Conservation (phyloP, 2,888 invertebrate genomes). For the Lamellibrachia columna region DNA sequence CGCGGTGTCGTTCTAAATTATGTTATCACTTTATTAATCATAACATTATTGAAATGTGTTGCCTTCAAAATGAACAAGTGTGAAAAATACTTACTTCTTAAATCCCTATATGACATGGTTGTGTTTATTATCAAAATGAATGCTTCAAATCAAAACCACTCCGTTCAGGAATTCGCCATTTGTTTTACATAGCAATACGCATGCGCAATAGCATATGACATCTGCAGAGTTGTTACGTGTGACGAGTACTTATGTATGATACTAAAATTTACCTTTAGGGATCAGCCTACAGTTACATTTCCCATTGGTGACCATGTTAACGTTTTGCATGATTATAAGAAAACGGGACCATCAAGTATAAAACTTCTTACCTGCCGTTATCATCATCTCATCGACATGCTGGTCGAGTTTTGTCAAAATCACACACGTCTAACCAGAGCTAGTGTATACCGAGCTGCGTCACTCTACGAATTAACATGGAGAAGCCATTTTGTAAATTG, state of each 20-base stretch:
- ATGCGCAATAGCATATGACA: constrained; percentile 18
- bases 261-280: no score
- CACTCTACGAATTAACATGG: no score
- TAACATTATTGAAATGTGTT: background rate
- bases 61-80: background rate
- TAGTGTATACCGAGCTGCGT: no score
- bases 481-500: no score
- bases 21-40: background rate
- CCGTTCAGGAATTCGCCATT: background rate
- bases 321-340: no score
- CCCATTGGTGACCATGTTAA: no score
- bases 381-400: no score
- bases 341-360: no score
- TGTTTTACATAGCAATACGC: constrained; percentile 25
- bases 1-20: background rate
- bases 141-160: background rate
- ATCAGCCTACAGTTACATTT: no score
- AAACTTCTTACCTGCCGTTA: no score
- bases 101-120: constrained; percentile 55
- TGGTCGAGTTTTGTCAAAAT: no score
- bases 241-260: background rate
- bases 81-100: constrained; percentile 49
- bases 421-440: no score
- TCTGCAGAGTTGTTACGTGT: background rate
- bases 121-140: constrained; percentile 20